A percentile compares a stretch with the other conserved stretches of the same genome.
These are phyloP conservation scores for Drosophila algonquin DNA, from an alignment of 2,888 invertebrate species.

Conservation along the genomic window DNA sequence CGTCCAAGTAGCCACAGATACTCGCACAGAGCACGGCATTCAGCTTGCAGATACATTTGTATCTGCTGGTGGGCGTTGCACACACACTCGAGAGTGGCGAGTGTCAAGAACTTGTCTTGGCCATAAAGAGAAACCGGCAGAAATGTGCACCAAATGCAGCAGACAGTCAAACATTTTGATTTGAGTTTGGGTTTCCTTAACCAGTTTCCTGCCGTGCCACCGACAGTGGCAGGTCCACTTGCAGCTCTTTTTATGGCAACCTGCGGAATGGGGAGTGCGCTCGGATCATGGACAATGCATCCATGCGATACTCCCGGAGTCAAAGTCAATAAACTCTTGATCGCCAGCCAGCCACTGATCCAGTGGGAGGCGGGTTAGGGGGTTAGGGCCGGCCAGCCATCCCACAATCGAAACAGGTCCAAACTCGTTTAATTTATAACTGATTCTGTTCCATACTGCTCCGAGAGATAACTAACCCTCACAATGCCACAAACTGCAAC, in stretches of 20 bases:
- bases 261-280: slow-evolving; percentile 72
- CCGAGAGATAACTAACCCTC: slow-evolving; percentile 40
- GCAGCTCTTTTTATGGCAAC: slow-evolving; percentile 66
- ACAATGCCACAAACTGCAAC: slow-evolving; percentile 29
- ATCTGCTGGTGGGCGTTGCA: slow-evolving; percentile 37
- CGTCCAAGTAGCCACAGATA: slow-evolving; percentile 7
- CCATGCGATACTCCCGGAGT: neutral
- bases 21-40: slow-evolving; percentile 9
- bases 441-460: slow-evolving; percentile 32
- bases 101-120: slow-evolving; percentile 79
- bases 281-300: slow-evolving; percentile 37
- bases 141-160: slow-evolving; percentile 75
- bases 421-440: slow-evolving; percentile 19
- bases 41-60: slow-evolving; percentile 27
- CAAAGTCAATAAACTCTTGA: slow-evolving; percentile 36
- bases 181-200: slow-evolving; percentile 19
- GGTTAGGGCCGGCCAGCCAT: slow-evolving; percentile 29
- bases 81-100: slow-evolving; percentile 61
- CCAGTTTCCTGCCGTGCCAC: slow-evolving; percentile 32
- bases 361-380: neutral
- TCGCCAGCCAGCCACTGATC: neutral
- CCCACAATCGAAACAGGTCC: slow-evolving; percentile 30
- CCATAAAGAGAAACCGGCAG: slow-evolving; percentile 78
- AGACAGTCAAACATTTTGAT: slow-evolving; percentile 44
- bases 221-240: slow-evolving; percentile 29